phyloP scores from a whole-genome alignment of 1,140 invertebrate genomes.

The Drosophila pseudoananassae region DNA sequence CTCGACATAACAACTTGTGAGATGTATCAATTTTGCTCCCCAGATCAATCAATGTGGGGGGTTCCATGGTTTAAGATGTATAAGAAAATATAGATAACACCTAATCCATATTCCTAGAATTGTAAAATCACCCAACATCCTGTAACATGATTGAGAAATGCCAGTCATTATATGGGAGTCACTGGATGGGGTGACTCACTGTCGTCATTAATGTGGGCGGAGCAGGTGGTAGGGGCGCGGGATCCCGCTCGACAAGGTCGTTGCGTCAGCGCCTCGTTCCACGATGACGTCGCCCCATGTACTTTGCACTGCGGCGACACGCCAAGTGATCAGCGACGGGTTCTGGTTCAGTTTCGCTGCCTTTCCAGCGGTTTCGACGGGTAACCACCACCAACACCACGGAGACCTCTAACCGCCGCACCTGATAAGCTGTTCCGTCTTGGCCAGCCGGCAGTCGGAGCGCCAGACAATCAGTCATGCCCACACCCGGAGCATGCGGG shows the following conservation, averaged over 20 bases:
- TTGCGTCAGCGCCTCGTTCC: slow-evolving; percentile 52
- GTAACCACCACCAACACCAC: slow-evolving; percentile 19
- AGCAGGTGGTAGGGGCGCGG: slow-evolving; percentile 15
- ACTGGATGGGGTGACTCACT: slow-evolving; percentile 13
- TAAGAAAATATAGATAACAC: neutral
- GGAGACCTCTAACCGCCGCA: slow-evolving; percentile 10
- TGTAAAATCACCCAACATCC: slow-evolving; percentile 14
- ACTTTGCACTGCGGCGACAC: slow-evolving; percentile 48
- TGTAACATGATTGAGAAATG: slow-evolving; percentile 3
- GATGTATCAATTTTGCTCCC: slow-evolving; percentile 24
- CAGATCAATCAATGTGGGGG: slow-evolving; percentile 6
- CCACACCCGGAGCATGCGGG: slow-evolving; percentile 22
- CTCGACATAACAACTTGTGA: neutral
- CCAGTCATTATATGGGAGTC: slow-evolving; percentile 32
- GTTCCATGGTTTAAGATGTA: neutral
- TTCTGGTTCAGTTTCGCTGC: slow-evolving; percentile 17
- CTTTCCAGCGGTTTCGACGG: slow-evolving; percentile 45
- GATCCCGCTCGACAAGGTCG: slow-evolving; percentile 23
- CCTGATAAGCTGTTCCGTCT: slow-evolving; percentile 59
- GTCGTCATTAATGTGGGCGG: slow-evolving; percentile 31
- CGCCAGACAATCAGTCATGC: slow-evolving; percentile 77
- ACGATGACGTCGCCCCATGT: slow-evolving; percentile 53
- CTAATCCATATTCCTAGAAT: slow-evolving; percentile 22
- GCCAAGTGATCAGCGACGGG: slow-evolving; percentile 25
- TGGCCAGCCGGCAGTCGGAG: slow-evolving; percentile 1